Conservation (phyloP, 2,113 vertebrate genomes). For the Bujurquina vittata region DNA sequence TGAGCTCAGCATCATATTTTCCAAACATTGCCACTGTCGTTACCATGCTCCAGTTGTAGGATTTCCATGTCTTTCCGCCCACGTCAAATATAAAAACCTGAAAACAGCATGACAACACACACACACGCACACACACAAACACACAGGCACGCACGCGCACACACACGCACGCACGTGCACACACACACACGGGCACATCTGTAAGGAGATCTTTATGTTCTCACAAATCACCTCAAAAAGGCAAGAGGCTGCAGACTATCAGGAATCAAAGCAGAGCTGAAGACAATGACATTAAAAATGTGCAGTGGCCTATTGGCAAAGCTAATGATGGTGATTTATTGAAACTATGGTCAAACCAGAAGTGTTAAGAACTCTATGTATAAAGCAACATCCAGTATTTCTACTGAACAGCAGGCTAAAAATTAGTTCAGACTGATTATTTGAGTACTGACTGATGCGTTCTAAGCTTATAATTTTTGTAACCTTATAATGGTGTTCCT, state of each 20-base stretch:
- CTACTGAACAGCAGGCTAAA: not conserved
- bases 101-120: not conserved
- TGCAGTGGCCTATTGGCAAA: fast-evolving
- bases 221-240: not conserved
- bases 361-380: not conserved
- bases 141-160: no score
- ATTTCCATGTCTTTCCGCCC: conserved; percentile 87
- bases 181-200: no score
- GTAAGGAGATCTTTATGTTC: not conserved
- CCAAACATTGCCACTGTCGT: conserved; percentile 92
- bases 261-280: not conserved
- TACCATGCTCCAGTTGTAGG: conserved; percentile 91
- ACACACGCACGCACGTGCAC: no score
- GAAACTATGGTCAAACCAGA: not conserved
- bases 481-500: not conserved
- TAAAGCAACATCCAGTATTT: not conserved
- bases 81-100: conserved; percentile 95
- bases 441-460: not conserved
- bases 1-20: conserved; percentile 88
- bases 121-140: not conserved
- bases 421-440: not conserved
- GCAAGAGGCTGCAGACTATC: not conserved
- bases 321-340: not conserved
- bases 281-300: not conserved
- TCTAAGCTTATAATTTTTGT: not conserved